A percentile compares a stretch with the other conserved stretches of the same genome.
Conservation (phyloP, 1,140 invertebrate species). For the Lordiphosa clarofinis region DNA sequence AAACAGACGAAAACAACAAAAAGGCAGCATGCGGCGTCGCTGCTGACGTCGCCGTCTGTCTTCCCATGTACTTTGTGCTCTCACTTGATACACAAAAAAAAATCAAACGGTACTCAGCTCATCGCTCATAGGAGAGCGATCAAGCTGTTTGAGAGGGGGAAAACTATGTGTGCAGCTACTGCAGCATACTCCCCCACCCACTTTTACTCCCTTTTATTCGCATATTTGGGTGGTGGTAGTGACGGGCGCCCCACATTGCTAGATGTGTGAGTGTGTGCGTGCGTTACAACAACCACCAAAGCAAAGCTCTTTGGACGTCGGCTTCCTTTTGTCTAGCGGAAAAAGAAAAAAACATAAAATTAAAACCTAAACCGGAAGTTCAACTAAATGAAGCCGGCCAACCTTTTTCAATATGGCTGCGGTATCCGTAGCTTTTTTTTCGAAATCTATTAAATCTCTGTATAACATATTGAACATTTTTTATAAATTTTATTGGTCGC, state of each 20-base stretch:
- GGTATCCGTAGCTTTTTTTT: constrained; percentile 31
- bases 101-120: constrained; percentile 34
- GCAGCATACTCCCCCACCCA: constrained; percentile 38
- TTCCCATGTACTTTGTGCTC: constrained; percentile 36
- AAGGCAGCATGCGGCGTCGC: constrained; percentile 43
- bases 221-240: constrained; percentile 40
- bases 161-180: constrained; percentile 23
- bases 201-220: constrained; percentile 44
- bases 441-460: constrained; percentile 11
- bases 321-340: constrained; percentile 66
- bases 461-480: constrained; percentile 27
- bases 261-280: constrained; percentile 29
- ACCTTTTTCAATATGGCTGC: constrained; percentile 66
- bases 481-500: constrained; percentile 51
- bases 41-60: constrained; percentile 8
- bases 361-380: constrained; percentile 58
- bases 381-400: constrained; percentile 31
- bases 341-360: constrained; percentile 25
- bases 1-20: constrained; percentile 9
- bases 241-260: constrained; percentile 53
- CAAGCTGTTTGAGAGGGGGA: constrained; percentile 4
- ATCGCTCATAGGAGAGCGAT: constrained; percentile 32
- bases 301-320: constrained; percentile 46
- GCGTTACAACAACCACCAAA: constrained; percentile 66
- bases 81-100: constrained; percentile 47